These are phyloP conservation scores for Leptodactylus fuscus DNA, from an alignment of 2,113 vertebrate species.

Conservation along the genomic window DNA sequence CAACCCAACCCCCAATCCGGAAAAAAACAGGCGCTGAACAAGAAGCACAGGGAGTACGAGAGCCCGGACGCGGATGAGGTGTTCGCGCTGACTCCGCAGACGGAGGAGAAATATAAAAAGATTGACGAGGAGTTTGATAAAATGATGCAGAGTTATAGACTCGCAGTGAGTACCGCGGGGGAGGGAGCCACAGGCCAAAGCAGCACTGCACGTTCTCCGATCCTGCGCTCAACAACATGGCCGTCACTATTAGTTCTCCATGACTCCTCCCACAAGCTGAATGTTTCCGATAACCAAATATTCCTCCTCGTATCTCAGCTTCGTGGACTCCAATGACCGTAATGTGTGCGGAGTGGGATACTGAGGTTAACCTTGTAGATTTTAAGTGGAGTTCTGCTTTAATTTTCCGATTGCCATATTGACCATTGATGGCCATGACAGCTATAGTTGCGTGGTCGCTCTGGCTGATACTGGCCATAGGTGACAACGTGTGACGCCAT, in stretches of 20 bases:
- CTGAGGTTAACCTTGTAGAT: neutral
- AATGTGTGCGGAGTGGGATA: neutral
- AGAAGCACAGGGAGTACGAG: constrained; percentile 98
- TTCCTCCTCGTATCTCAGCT: neutral
- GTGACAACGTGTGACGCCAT: neutral
- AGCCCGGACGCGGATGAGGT: constrained; percentile 95
- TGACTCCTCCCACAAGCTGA: neutral
- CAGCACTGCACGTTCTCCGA: constrained; percentile 54
- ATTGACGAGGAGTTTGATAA: constrained; percentile 99
- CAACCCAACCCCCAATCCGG: constrained; percentile 59
- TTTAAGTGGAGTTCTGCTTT: neutral
- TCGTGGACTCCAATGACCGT: neutral
- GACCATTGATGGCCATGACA: too few relatives aligned
- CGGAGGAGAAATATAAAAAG: constrained; percentile 99
- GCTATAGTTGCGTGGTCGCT: neutral
- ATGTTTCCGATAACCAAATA: too few relatives aligned
- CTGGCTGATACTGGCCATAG: neutral
- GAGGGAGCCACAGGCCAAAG: constrained; percentile 70
- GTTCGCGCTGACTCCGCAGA: constrained; percentile 97
- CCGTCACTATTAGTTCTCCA: neutral
- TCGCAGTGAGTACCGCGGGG: constrained; percentile 94
- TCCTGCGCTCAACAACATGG: neutral
- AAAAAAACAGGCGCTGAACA: constrained; percentile 90
- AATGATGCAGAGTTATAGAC: constrained; percentile 99
- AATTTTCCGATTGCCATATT: neutral